Conservation (phyloP, 1,140 invertebrate species). For the Helicorthomorpha holstii region DNA sequence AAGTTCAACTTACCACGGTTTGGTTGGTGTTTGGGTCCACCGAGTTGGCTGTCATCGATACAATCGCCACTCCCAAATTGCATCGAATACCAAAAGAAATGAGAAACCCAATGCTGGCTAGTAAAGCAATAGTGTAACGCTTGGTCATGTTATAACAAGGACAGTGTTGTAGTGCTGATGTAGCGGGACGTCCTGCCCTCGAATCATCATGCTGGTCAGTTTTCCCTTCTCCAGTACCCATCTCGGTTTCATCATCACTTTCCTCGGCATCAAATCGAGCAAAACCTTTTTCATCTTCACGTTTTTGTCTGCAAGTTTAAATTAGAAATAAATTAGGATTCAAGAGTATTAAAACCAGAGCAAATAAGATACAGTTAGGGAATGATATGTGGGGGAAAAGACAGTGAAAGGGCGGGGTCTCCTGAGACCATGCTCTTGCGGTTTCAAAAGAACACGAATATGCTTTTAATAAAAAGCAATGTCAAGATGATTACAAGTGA, state of each 20-base stretch:
- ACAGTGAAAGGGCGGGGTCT: too few species aligned
- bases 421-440: too few species aligned
- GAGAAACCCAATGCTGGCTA: slow-evolving; percentile 74
- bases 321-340: too few species aligned
- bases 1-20: too few species aligned
- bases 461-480: too few species aligned
- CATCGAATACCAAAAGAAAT: slow-evolving; percentile 89
- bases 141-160: slow-evolving; percentile 58
- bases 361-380: too few species aligned
- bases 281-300: slow-evolving; percentile 1
- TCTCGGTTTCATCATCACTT: neutral
- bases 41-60: slow-evolving; percentile 43
- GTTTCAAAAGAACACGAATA: too few species aligned
- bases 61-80: slow-evolving; percentile 91
- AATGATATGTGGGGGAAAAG: too few species aligned
- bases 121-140: slow-evolving; percentile 66
- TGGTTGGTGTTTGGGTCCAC: too few species aligned
- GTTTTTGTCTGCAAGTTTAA: too few species aligned
- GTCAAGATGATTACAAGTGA: too few species aligned
- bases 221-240: neutral
- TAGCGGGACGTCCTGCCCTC: neutral
- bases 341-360: too few species aligned
- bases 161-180: slow-evolving; percentile 47
- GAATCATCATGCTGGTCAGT: neutral
- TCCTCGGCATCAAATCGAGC: neutral